Evolutionary conservation across 2,113 vertebrate genomes (phyloP).

Genomic region (Pteropus alecto): DNA sequence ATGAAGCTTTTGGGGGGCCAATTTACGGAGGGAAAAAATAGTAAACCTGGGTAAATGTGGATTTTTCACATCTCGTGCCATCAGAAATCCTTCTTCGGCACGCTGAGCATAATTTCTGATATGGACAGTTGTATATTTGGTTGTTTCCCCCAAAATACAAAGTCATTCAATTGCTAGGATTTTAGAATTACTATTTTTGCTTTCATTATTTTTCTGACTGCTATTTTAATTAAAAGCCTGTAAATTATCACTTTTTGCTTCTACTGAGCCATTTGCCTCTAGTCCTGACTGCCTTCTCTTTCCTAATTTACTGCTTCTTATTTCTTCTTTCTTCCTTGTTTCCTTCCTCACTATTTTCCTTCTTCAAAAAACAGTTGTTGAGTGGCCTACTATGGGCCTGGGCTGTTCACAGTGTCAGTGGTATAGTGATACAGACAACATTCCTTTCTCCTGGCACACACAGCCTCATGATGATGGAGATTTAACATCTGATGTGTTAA

Average conservation of each 20-base stretch:
- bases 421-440: rapidly evolving
- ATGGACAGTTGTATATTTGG: background rate
- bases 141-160: background rate
- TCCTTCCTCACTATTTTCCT: background rate
- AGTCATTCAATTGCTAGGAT: background rate
- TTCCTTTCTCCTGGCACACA: background rate
- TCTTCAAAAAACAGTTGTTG: background rate
- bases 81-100: background rate
- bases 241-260: background rate
- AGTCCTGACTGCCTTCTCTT: background rate
- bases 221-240: background rate
- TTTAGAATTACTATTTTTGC: background rate
- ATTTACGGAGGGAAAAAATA: background rate
- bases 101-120: background rate
- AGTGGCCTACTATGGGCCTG: rapidly evolving
- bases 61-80: background rate
- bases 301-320: background rate
- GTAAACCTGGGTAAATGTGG: background rate
- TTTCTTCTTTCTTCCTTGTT: background rate
- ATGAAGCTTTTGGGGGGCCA: background rate
- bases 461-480: background rate
- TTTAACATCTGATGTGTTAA: background rate
- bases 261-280: background rate
- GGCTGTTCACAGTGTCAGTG: background rate
- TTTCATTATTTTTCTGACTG: background rate